These are phyloP conservation scores for Alectoris magna DNA, from an alignment of 2,797 vertebrate genomes.

Conservation along the genomic window DNA sequence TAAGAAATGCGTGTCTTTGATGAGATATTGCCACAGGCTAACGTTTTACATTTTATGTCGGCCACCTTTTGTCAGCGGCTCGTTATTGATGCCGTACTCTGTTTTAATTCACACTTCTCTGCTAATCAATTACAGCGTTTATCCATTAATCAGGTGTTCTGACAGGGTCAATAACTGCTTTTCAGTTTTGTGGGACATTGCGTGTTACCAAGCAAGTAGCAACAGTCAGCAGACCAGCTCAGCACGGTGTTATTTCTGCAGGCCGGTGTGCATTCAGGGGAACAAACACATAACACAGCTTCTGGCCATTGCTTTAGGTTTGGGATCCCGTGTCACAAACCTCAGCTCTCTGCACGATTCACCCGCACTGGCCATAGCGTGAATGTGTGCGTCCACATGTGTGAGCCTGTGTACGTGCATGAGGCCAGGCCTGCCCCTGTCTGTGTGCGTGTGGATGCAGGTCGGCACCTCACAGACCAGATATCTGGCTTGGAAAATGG, in stretches of 20 bases:
- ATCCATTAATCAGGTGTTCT: constrained; percentile 96
- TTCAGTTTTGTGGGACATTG: constrained; percentile 84
- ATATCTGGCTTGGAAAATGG: background rate
- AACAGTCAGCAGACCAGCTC: constrained; percentile 77
- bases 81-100: constrained; percentile 93
- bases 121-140: constrained; percentile 97
- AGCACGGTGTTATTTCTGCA: constrained; percentile 66
- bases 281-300: constrained; percentile 67
- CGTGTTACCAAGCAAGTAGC: constrained; percentile 81
- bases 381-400: constrained; percentile 23
- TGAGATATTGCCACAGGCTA: constrained; percentile 92
- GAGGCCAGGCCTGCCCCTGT: constrained; percentile 19
- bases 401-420: background rate
- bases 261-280: constrained; percentile 65
- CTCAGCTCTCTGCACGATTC: constrained; percentile 68
- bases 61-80: constrained; percentile 87
- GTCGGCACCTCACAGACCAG: background rate
- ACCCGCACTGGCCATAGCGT: constrained; percentile 25
- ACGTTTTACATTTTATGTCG: constrained; percentile 93
- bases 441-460: background rate
- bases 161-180: constrained; percentile 92
- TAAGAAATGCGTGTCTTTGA: constrained; percentile 88
- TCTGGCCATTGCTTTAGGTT: constrained; percentile 35
- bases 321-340: constrained; percentile 62
- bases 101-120: constrained; percentile 94